phyloP scores from a whole-genome alignment of 2,797 vertebrate genomes.

The Sebastes itinus region DNA sequence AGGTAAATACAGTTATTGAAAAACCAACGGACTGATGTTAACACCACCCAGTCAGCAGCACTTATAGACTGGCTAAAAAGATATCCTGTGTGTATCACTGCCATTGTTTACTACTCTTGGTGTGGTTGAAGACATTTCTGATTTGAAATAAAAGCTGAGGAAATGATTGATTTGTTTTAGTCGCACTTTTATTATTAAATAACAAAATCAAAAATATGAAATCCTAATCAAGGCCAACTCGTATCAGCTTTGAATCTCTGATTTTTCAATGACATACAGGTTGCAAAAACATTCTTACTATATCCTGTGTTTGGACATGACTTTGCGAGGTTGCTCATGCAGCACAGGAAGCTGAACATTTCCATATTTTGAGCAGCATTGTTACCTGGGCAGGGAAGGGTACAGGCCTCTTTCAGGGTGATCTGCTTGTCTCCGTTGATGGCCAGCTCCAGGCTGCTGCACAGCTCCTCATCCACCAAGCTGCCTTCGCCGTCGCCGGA shows the following conservation, averaged over 20 bases:
- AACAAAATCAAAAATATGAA: neutral
- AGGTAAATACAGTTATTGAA: neutral
- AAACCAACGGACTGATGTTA: too few species aligned
- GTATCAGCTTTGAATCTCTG: neutral
- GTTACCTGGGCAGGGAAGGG: slow-evolving; percentile 94
- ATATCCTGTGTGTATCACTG: neutral
- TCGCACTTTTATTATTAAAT: neutral
- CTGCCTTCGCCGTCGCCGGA: slow-evolving; percentile 82
- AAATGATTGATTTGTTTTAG: neutral
- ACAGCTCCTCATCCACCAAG: slow-evolving; percentile 94
- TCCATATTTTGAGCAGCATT: neutral
- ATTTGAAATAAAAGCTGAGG: neutral
- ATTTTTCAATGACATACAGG: neutral
- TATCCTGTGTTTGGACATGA: neutral
- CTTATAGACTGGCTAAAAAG: neutral
- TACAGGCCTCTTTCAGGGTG: slow-evolving; percentile 89
- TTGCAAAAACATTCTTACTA: neutral
- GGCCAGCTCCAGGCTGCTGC: slow-evolving; percentile 85
- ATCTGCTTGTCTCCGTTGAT: slow-evolving; percentile 86
- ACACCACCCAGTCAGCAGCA: too few species aligned
- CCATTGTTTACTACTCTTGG: neutral
- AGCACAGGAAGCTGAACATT: neutral
- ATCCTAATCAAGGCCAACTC: neutral
- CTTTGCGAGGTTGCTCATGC: neutral
- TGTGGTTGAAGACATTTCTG: neutral